These are phyloP conservation scores for Scopus umbretta DNA, from an alignment of 2,113 vertebrate species.

Conservation along the genomic window DNA sequence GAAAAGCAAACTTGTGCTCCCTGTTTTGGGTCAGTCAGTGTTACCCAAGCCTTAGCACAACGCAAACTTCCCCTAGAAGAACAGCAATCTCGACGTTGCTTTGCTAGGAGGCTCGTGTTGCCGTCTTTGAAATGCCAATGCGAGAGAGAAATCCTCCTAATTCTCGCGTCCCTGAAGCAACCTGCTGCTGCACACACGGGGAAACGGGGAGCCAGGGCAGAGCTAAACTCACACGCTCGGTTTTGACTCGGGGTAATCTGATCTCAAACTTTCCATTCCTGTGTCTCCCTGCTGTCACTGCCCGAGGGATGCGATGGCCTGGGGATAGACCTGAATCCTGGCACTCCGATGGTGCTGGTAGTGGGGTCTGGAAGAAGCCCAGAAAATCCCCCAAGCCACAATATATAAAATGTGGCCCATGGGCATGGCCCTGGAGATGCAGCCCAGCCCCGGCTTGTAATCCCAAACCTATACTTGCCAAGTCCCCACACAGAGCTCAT, in stretches of 20 bases:
- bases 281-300: neutral
- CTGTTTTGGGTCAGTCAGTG: neutral
- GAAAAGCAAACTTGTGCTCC: neutral
- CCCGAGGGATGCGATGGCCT: accelerated
- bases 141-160: neutral
- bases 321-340: neutral
- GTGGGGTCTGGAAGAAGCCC: neutral
- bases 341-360: neutral
- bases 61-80: neutral
- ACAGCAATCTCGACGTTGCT: neutral
- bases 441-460: neutral
- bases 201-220: neutral
- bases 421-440: neutral
- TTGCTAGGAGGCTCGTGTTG: accelerated
- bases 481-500: neutral
- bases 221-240: neutral
- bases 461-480: neutral
- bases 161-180: neutral
- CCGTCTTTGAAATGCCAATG: neutral
- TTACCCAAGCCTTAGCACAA: neutral
- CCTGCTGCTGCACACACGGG: neutral
- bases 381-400: neutral
- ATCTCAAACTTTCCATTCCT: neutral
- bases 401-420: accelerated
- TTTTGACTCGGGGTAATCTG: neutral